These are phyloP conservation scores for Galerucella calmariensis DNA, from an alignment of 2,888 invertebrate species.

Conservation along the genomic window DNA sequence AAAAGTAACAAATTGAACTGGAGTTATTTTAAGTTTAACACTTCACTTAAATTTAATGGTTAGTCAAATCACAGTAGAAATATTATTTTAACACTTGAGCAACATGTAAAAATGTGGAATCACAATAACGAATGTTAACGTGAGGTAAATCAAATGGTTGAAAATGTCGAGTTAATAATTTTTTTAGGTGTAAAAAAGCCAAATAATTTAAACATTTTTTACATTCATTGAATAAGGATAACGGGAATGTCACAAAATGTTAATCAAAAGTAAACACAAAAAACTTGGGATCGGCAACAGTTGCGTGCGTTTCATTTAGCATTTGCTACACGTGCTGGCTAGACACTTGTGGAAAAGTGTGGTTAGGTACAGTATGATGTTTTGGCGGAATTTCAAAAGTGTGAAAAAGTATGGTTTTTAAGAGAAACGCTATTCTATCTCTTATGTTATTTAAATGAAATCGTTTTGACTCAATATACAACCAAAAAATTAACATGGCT, in stretches of 20 bases:
- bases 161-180: not conserved
- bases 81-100: conserved; percentile 24
- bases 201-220: not conserved
- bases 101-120: conserved; percentile 24
- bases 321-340: too few relatives aligned
- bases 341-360: too few relatives aligned
- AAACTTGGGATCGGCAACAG: not conserved
- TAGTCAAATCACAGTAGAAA: conserved; percentile 45
- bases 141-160: not conserved
- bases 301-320: too few relatives aligned
- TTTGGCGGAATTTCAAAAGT: too few relatives aligned
- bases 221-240: not conserved
- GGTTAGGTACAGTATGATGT: too few relatives aligned
- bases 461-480: too few relatives aligned
- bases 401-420: too few relatives aligned
- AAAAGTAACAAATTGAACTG: conserved; percentile 40
- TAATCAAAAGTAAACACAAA: not conserved
- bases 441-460: too few relatives aligned
- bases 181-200: not conserved
- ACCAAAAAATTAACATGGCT: too few relatives aligned
- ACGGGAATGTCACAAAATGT: conserved; percentile 1
- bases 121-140: not conserved
- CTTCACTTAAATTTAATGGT: conserved; percentile 40
- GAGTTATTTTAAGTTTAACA: conserved; percentile 36
- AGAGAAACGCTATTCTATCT: too few relatives aligned